A percentile compares a stretch with the other conserved stretches of the same genome.
Evolutionary conservation across 2,113 vertebrate genomes (phyloP).

Genomic region (Laticauda colubrina): DNA sequence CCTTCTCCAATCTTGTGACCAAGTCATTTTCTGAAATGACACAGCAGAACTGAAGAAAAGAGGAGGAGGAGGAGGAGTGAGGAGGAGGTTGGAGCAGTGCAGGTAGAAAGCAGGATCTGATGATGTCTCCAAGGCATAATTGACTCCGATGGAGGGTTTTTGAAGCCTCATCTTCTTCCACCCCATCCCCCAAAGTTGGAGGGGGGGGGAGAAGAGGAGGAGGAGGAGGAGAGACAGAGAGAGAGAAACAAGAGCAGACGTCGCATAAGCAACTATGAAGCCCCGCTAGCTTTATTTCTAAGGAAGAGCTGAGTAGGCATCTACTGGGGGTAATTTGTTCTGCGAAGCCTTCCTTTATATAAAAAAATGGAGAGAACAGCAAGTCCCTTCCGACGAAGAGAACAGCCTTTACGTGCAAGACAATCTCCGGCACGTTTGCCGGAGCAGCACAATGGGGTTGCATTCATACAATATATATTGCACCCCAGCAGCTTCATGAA

Average conservation of each 20-base stretch:
- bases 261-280: background rate
- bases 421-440: background rate
- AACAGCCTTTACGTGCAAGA: background rate
- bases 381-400: background rate
- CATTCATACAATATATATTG: too few species aligned
- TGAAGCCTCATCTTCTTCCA: background rate
- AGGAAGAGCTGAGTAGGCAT: background rate
- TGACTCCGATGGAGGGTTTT: background rate
- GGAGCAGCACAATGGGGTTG: background rate
- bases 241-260: background rate
- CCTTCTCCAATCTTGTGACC: constrained; percentile 7
- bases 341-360: background rate
- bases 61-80: background rate
- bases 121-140: background rate
- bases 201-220: too few species aligned
- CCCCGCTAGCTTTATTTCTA: background rate
- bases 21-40: constrained; percentile 66
- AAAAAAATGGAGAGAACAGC: background rate
- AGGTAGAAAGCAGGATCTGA: background rate
- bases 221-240: background rate
- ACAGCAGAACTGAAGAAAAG: constrained; percentile 71
- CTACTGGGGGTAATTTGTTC: background rate
- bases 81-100: background rate
- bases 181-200: too few species aligned
- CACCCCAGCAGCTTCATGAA: too few species aligned